Evolutionary conservation across 92 coral and sea anemone species (phyloP).

Genomic region (Bergia puertoricense): DNA sequence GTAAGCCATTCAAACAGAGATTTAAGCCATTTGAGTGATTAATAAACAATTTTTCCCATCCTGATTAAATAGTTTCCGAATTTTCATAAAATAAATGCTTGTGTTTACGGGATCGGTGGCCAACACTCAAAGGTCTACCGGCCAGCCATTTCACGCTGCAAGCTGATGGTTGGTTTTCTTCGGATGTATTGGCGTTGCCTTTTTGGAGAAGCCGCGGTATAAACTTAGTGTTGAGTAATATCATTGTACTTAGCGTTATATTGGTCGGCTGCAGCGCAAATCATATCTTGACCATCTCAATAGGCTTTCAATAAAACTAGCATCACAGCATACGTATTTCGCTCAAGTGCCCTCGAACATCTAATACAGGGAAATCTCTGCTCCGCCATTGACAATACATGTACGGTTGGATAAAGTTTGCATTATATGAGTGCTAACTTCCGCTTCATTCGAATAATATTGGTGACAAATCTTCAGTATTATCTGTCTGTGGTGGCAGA

Average conservation of each 20-base stretch:
- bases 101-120: not conserved
- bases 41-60: slow-evolving; percentile 36
- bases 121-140: not conserved
- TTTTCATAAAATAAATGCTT: slow-evolving; percentile 29
- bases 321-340: slow-evolving; percentile 26
- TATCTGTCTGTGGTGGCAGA: slow-evolving; percentile 27
- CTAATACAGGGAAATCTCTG: slow-evolving; percentile 16
- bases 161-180: slow-evolving; percentile 10
- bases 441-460: slow-evolving; percentile 20
- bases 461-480: slow-evolving; percentile 18
- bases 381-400: not conserved
- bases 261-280: slow-evolving; percentile 52
- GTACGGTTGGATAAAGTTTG: slow-evolving; percentile 6
- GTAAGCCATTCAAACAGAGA: slow-evolving; percentile 56
- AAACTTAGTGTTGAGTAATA: slow-evolving; percentile 50
- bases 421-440: slow-evolving; percentile 26
- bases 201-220: slow-evolving; percentile 19
- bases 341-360: slow-evolving; percentile 12
- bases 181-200: slow-evolving; percentile 13
- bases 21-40: slow-evolving; percentile 48
- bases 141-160: not conserved
- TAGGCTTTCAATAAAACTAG: slow-evolving; percentile 44
- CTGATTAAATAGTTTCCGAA: slow-evolving; percentile 12
- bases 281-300: slow-evolving; percentile 61
- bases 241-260: slow-evolving; percentile 54